Evolutionary conservation across 2,888 invertebrate species (phyloP).

Genomic region (Alviniconcha strummeri): DNA sequence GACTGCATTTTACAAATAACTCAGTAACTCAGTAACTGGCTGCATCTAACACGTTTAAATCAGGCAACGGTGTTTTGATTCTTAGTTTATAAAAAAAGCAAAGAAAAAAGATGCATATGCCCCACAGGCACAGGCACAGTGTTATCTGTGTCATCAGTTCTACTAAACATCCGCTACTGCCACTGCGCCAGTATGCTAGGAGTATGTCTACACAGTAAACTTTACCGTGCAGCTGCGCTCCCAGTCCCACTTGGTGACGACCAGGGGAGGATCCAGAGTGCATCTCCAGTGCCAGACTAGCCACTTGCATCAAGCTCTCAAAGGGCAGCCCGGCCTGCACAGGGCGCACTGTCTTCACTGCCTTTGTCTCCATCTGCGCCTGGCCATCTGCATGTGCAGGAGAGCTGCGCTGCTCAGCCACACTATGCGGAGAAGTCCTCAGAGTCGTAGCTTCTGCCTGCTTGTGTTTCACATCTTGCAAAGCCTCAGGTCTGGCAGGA

Average conservation of each 20-base stretch:
- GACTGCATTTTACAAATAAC: too few relatives aligned
- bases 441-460: not conserved
- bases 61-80: too few relatives aligned
- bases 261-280: not conserved
- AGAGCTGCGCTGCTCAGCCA: conserved; percentile 7
- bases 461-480: not conserved
- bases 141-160: too few relatives aligned
- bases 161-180: too few relatives aligned
- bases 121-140: too few relatives aligned
- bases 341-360: not conserved
- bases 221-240: not conserved
- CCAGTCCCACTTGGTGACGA: not conserved
- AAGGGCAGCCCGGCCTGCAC: not conserved
- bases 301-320: conserved; percentile 19
- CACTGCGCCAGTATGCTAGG: too few relatives aligned
- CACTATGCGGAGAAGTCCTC: not conserved
- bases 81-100: too few relatives aligned
- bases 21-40: too few relatives aligned
- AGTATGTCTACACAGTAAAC: too few relatives aligned
- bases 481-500: not conserved
- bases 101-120: too few relatives aligned
- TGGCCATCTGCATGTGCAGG: conserved; percentile 1
- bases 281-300: conserved; percentile 1
- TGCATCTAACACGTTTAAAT: too few relatives aligned
- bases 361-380: not conserved